These are phyloP conservation scores for Girardinichthys multiradiatus DNA, from an alignment of 2,113 vertebrate species.

Conservation along the genomic window DNA sequence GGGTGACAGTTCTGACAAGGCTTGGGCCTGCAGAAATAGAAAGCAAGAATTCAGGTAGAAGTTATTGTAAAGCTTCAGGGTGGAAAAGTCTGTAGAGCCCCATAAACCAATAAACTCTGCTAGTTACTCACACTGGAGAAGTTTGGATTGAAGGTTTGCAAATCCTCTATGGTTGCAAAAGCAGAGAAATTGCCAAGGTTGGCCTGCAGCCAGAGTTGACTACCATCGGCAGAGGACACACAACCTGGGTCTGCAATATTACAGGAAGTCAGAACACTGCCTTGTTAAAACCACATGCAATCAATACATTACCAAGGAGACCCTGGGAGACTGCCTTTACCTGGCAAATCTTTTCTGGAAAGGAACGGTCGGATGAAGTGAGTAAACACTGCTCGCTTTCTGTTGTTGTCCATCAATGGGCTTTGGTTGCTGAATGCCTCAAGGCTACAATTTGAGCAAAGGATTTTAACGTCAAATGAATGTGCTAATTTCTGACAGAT, in stretches of 20 bases:
- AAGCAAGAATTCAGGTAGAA: not conserved
- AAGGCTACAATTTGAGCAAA: constrained; percentile 44
- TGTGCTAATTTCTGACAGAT: not conserved
- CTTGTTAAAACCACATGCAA: not conserved
- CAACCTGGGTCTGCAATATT: constrained; percentile 9
- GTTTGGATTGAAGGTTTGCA: constrained; percentile 54
- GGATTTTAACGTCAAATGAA: constrained; percentile 3
- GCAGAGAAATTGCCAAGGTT: constrained; percentile 10
- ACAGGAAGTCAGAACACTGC: not conserved
- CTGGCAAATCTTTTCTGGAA: constrained; percentile 31
- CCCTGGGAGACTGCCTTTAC: not conserved
- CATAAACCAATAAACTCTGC: not conserved
- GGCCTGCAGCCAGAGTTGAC: not conserved
- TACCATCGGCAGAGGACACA: constrained; percentile 1
- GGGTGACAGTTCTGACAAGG: constrained; percentile 39
- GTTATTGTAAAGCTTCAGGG: too few relatives aligned
- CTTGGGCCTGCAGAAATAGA: not conserved
- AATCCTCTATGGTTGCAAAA: constrained; percentile 22
- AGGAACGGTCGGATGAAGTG: constrained; percentile 64
- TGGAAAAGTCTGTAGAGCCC: not conserved
- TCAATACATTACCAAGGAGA: not conserved
- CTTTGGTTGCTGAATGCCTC: constrained; percentile 38
- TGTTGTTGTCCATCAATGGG: constrained; percentile 32
- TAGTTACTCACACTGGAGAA: constrained; percentile 58
- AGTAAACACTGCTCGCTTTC: constrained; percentile 37